Evolutionary conservation across 2,797 vertebrate species (phyloP), one percentile per base, ranked within the genome.

Genomic region (Natrix natrix): DNA sequence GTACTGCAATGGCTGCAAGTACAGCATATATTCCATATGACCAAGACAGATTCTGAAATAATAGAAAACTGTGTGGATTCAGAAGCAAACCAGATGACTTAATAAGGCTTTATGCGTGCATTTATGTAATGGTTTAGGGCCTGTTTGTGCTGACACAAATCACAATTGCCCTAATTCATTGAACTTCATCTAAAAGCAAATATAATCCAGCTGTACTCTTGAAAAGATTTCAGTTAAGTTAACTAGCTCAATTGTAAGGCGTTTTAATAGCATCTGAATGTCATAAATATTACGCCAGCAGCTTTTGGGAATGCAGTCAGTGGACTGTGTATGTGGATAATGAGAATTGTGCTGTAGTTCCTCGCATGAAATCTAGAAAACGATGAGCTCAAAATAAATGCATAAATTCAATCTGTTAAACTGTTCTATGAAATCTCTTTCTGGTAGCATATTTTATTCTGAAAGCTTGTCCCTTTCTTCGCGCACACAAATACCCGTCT

Each of bases 331-430:
- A 22, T 12, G 37, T 88, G 74, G 92, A 93, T 94, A 95, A 94
- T 95, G 92, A 94, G 94, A 95, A 95, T 88, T 92, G 88, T 17
- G 86, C 63, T 93, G 32, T 83, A 86, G 88, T 90, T 93, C 93
- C 88, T 93, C 55, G 93, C 92, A 93, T 94, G 89, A 96, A 96
- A 96, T 95, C 92, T 92, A 94, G 86, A 95, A 93, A 94, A 92
- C 83, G 48, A 37, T 93, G 94, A 60, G 92, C 94, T 97, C 94
- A 96, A 95, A 90, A 93, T 13, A 93, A 95, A 95, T 96, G 96
- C 94, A 96, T 13, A 93, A 95, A 95, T 96, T 97, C 95, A 95
- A 57, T 91, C 90, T 91, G 91, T 94, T 92, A 96, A 95, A 55
- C 83, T 66, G 92, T 66, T 88, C 78, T 94, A 61, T 90, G 56